Evolutionary conservation across 2,113 vertebrate genomes (phyloP).

Genomic region (Pelecanus crispus): DNA sequence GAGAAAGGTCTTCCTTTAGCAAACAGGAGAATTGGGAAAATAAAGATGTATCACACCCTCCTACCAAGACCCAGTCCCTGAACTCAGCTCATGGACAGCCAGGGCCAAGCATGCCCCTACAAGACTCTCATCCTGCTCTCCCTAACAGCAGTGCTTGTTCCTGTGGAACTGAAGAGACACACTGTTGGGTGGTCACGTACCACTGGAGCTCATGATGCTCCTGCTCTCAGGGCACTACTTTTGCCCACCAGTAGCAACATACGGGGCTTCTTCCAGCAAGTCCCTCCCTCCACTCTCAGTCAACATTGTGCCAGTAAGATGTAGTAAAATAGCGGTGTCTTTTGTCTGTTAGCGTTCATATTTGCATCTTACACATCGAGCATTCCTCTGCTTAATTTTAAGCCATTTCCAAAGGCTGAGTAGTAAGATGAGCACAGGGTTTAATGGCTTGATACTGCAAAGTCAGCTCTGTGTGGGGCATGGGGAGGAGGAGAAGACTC

Average conservation of each 20-base stretch:
- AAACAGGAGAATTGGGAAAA: neutral
- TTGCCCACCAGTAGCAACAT: neutral
- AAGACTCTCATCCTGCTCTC: neutral
- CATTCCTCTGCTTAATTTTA: neutral
- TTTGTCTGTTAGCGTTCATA: neutral
- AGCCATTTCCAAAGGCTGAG: neutral
- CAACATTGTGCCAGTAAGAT: neutral
- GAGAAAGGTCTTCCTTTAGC: neutral
- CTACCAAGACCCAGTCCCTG: neutral
- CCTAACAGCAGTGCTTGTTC: neutral
- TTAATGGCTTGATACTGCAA: neutral
- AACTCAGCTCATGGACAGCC: neutral
- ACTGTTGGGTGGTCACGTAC: neutral
- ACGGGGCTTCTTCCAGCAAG: neutral
- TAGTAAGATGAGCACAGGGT: neutral
- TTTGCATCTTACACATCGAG: neutral
- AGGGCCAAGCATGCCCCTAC: neutral
- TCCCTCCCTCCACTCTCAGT: neutral
- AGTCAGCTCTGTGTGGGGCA: neutral
- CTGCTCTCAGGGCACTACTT: neutral
- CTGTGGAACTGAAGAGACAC: neutral
- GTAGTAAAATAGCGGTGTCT: no score
- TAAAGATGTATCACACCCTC: neutral
- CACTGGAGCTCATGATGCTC: accelerated
- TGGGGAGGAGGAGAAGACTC: neutral